Base-by-base conservation (phyloP, 2,797 vertebrate species). In the Mormyrus proboscirostris region DNA sequence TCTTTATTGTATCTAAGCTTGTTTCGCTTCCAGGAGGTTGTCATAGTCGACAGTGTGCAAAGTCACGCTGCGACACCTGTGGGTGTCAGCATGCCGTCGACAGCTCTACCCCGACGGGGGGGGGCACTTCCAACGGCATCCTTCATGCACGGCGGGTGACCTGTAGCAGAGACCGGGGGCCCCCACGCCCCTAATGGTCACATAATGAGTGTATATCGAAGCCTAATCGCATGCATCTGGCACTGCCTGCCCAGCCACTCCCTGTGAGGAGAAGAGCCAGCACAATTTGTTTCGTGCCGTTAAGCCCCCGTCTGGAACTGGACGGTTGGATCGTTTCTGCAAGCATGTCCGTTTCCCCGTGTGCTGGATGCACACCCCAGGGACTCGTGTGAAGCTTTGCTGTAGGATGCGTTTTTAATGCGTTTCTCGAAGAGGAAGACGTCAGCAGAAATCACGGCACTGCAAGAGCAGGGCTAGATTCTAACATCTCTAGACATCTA, bases 221-320 rank as follows among this genome's bases (percentile, higher is more conserved):
- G 84, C 79, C 57, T 90, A 86, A 88, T 88, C 41, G 59, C 57
- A 14, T 84, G 22, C 87, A 85, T 85, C 89, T 88, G 89, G 87
- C 79, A 65, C 44, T 22, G 8, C 91, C 87, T 90, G 55, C 55
- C 55, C 55, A 22, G 55, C n/a, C 86, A 91, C 88, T 89, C 86
- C 91, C 69, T 87, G 79, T 3, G 73, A 19, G 29, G 50, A 88
- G 88, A 88, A 22, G 25, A 10, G 38, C 89, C 22, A 57, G 53
- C 76, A 88, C 89, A 91, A 86, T 89, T 51, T 84, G 1, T 12
- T 88, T 49, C 57, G 12, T 57, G 89, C 50, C 69, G 89, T 89
- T 91, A 86, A 90, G 16, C 25, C 29, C 29, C 29, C 83, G 22
- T 84, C 65, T n/a, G 83, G 83, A 51, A 53, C n/a, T 38, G 49